Conservation (phyloP, 1,140 invertebrate species). For the Gryon sp. region DNA sequence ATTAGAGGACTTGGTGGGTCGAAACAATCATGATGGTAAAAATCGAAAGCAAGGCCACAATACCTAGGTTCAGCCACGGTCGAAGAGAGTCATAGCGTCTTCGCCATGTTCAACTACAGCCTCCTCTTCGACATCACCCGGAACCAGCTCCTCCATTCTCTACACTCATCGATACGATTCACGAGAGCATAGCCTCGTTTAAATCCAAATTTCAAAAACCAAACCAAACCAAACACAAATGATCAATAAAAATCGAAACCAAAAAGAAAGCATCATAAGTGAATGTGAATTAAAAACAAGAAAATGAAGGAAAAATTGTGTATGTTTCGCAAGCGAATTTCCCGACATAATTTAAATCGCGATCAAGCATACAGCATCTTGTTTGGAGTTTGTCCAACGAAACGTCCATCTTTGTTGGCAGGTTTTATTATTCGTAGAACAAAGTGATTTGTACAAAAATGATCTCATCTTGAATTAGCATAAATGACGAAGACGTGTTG, state of each 20-base stretch:
- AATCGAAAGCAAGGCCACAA: constrained; percentile 73
- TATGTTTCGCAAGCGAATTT: no score
- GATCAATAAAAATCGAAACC: no score
- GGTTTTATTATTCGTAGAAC: constrained; percentile 33
- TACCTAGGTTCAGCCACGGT: constrained; percentile 74
- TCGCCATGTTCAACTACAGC: constrained; percentile 73
- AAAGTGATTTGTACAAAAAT: constrained; percentile 39
- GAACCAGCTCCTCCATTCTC: constrained; percentile 75
- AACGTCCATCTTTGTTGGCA: constrained; percentile 25
- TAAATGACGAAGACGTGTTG: constrained; percentile 1
- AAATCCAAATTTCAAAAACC: constrained; percentile 26
- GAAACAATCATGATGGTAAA: constrained; percentile 72
- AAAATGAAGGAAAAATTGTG: no score
- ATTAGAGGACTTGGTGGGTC: constrained; percentile 73
- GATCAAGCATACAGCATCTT: no score
- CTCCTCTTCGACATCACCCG: constrained; percentile 74
- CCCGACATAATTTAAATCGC: no score
- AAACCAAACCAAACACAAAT: no score
- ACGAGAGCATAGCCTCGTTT: constrained; percentile 76
- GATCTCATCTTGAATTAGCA: constrained; percentile 31
- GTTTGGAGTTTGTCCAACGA: constrained; percentile 25
- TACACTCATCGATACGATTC: constrained; percentile 76
- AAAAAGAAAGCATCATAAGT: no score
- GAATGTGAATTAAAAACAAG: no score
- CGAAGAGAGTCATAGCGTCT: constrained; percentile 72